Evolutionary conservation across 2,113 vertebrate genomes (phyloP).

Genomic region (Salvelinus alpinus): DNA sequence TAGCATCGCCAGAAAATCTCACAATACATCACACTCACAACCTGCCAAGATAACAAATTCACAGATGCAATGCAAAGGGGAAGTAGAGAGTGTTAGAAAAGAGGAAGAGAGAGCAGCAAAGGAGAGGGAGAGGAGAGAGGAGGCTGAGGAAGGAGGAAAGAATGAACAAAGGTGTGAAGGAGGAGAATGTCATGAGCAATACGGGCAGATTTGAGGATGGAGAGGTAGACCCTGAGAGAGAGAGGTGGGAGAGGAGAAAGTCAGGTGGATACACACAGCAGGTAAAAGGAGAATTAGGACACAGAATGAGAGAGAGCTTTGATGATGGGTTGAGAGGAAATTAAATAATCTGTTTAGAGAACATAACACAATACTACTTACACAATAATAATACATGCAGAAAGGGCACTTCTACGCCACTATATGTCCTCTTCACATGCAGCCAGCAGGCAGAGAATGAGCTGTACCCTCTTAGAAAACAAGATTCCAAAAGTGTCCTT

Average conservation of each 20-base stretch:
- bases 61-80: constrained; percentile 47
- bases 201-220: not conserved
- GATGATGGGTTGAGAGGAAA: too few relatives aligned
- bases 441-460: too few relatives aligned
- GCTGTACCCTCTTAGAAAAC: too few relatives aligned
- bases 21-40: constrained; percentile 55
- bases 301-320: not conserved
- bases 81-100: constrained; percentile 35
- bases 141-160: constrained; percentile 1
- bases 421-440: too few relatives aligned
- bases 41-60: constrained; percentile 49
- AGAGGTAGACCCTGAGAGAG: not conserved
- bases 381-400: too few relatives aligned
- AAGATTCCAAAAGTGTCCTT: too few relatives aligned
- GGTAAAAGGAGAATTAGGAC: not conserved
- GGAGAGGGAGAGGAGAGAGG: constrained; percentile 16
- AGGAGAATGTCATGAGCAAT: not conserved
- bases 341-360: too few relatives aligned
- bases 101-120: constrained; percentile 19
- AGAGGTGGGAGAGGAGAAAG: not conserved
- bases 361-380: too few relatives aligned
- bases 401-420: too few relatives aligned
- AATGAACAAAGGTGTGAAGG: not conserved
- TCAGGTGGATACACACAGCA: not conserved
- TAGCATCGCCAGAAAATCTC: constrained; percentile 57